Conservation (phyloP, 2,797 vertebrate genomes). For the Gallinago stenura region DNA sequence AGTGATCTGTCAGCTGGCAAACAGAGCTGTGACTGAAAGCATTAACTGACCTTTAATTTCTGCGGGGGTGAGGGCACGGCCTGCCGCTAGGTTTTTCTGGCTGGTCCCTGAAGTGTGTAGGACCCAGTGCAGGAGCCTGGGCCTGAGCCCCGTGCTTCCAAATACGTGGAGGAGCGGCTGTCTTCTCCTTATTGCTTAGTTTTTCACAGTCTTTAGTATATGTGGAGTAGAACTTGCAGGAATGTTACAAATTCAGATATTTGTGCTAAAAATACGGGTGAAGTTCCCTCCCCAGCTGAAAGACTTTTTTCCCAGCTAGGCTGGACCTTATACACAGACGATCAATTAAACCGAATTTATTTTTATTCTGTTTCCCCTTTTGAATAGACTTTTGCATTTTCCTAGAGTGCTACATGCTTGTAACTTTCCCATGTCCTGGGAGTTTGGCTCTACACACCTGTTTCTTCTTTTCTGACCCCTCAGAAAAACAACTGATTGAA, state of each 20-base stretch:
- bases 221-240: background rate
- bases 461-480: background rate
- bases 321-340: background rate
- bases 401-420: background rate
- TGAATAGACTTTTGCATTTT: background rate
- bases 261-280: background rate
- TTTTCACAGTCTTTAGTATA: background rate
- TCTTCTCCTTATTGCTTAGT: background rate
- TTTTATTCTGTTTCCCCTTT: background rate
- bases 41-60: background rate
- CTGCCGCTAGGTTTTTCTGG: background rate
- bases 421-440: background rate
- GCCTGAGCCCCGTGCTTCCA: background rate
- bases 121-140: background rate
- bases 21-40: background rate
- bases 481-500: background rate
- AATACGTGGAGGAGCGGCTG: background rate
- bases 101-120: background rate
- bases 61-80: background rate
- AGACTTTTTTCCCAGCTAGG: background rate
- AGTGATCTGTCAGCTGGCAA: background rate
- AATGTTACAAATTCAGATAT: background rate
- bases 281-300: background rate
- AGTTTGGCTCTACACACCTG: background rate
- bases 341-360: background rate